phyloP scores from a whole-genome alignment of 2,113 vertebrate genomes.

The Atherinomorus stipes region DNA sequence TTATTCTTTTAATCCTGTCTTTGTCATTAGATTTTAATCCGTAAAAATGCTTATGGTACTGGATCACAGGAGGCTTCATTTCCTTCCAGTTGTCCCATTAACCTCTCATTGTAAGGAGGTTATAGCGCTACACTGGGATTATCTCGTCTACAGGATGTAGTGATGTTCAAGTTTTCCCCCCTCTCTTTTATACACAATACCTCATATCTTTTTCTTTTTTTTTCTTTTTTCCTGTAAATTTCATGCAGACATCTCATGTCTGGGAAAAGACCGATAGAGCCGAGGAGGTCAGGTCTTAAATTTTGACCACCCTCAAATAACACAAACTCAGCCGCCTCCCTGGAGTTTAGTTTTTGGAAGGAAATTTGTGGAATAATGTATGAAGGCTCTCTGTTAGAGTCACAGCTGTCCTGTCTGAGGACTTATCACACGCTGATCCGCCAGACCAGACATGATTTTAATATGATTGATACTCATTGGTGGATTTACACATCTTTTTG shows the following conservation, averaged over 20 bases:
- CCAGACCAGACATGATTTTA: conserved; percentile 9
- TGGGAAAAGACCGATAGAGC: conserved; percentile 40
- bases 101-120: conserved; percentile 44
- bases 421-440: conserved; percentile 11
- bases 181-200: not conserved
- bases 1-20: too few relatives aligned
- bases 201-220: not conserved
- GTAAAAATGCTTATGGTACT: too few relatives aligned
- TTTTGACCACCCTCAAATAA: conserved; percentile 60
- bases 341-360: conserved; percentile 39
- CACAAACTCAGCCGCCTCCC: conserved; percentile 43
- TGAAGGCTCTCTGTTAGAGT: conserved; percentile 27
- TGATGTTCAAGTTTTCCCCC: conserved; percentile 9
- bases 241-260: conserved; percentile 27
- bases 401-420: conserved; percentile 30
- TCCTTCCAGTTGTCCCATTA: conserved; percentile 42
- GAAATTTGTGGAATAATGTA: not conserved
- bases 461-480: conserved; percentile 6
- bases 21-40: too few relatives aligned
- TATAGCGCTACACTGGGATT: conserved; percentile 43
- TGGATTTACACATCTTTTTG: not conserved
- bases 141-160: conserved; percentile 43
- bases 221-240: conserved; percentile 27
- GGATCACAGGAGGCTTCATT: not conserved
- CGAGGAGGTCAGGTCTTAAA: conserved; percentile 27